Evolutionary conservation across 2,888 invertebrate genomes (phyloP), one percentile per base, ranked within the genome.

Genomic region (Polydesmus complanatus): DNA sequence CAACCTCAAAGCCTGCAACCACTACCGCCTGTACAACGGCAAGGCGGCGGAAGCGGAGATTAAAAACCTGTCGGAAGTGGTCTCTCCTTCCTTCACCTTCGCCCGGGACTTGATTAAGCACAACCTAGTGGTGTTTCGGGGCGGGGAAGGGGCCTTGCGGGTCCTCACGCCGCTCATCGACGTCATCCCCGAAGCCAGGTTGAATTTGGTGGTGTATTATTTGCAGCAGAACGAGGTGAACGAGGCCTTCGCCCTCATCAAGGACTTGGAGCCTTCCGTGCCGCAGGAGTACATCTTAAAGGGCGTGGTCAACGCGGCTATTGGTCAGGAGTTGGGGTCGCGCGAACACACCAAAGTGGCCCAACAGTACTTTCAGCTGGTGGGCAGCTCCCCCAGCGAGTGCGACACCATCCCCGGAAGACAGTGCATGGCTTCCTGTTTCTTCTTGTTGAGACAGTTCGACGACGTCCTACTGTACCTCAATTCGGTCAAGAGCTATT

Each of bases 351-450:
- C 96, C 67, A 94, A 94, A 78, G 82, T 87, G 14, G 97, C 97
- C 0, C 93, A 97, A 72, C 93, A 95, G 73, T 96, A 91, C 73
- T 92, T 95, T 72, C 94, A 95, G 74, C 76, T 95, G 62, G 95
- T 98, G 2, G 97, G 97, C 60, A 92, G 93, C 66, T 96, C 95
- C 0, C 86, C 90, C 1, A 90, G 93, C 23, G 97, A 98, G 76
- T 94, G 95, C 72, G 78, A 98, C 73, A 98, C 97, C 0, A 96
- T 98, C 49, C 77, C 78, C 48, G 79, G 98, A 0, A 80, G 98
- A 27, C 95, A 98, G 74, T 94, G 96, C 73, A 97, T 98, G 96
- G 93, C 97, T 0, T 93, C 96, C 0, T 91, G 91, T 2, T 93
- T 92, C 76, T 98, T 98, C 75, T 79, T 98, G 2, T 84, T 90